phyloP scores from a whole-genome alignment of 2,888 invertebrate species.

The Biston betularia region DNA sequence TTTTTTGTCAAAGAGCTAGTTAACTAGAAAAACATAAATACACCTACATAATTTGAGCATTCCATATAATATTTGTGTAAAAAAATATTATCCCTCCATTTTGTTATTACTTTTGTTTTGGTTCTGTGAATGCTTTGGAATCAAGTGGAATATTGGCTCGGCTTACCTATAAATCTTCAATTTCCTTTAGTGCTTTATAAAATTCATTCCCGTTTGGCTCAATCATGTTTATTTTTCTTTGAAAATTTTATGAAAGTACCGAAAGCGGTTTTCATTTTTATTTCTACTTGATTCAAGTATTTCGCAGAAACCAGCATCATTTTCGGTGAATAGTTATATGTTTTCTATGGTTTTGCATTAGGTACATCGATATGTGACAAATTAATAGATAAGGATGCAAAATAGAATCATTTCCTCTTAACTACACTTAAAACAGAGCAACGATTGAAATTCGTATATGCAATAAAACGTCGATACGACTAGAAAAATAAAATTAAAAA shows the following conservation, averaged over 20 bases:
- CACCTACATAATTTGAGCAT: conserved; percentile 78
- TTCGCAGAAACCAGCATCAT: conserved; percentile 51
- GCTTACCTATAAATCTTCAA: conserved; percentile 41
- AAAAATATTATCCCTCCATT: conserved; percentile 79
- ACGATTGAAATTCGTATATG: conserved; percentile 53
- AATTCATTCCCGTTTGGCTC: conserved; percentile 28
- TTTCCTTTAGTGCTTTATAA: conserved; percentile 39
- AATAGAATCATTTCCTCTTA: conserved; percentile 62
- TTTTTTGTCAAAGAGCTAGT: conserved; percentile 77
- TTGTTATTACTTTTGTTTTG: conserved; percentile 52
- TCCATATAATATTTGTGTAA: conserved; percentile 76
- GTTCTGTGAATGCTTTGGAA: conserved; percentile 60
- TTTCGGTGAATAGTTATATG: conserved; percentile 50
- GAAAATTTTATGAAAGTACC: conserved; percentile 16
- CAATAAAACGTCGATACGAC: conserved; percentile 69
- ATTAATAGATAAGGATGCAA: conserved; percentile 70
- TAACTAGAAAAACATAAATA: conserved; percentile 81
- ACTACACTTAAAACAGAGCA: conserved; percentile 59
- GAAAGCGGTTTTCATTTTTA: conserved; percentile 21
- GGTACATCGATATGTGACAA: conserved; percentile 73
- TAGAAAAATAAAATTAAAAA: conserved; percentile 67
- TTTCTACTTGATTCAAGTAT: conserved; percentile 51
- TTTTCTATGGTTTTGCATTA: conserved; percentile 55
- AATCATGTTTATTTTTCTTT: conserved; percentile 35
- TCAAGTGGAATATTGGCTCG: conserved; percentile 51